Percentiles rank a stretch among this genome's conserved stretches.
These are phyloP conservation scores for Acanthisitta chloris DNA, from an alignment of 2,113 vertebrate species.

Conservation along the genomic window DNA sequence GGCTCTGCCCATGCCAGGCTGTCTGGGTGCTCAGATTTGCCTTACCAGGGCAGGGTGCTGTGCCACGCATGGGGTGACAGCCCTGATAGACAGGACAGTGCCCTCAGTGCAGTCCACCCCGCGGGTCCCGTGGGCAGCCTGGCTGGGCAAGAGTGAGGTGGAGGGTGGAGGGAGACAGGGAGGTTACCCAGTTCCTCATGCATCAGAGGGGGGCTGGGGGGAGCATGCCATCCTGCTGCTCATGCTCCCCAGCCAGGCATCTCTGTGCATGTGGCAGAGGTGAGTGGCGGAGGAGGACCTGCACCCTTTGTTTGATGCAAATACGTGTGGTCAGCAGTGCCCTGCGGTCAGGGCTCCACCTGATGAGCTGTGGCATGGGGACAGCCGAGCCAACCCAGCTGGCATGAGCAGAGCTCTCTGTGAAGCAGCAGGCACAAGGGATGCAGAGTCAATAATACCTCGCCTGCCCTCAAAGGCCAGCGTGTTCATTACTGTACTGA, in stretches of 20 bases:
- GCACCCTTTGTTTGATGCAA: neutral
- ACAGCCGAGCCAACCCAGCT: neutral
- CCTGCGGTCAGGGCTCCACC: neutral
- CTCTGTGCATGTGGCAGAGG: fast-evolving
- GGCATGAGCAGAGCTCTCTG: neutral
- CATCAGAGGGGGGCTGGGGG: neutral
- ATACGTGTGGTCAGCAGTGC: fast-evolving
- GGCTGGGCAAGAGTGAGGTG: too few species aligned
- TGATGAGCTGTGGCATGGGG: neutral
- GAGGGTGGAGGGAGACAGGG: neutral
- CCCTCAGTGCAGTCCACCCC: neutral
- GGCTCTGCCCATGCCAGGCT: neutral
- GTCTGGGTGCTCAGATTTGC: neutral
- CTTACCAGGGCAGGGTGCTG: neutral
- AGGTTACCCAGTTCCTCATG: neutral
- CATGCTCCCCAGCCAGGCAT: neutral
- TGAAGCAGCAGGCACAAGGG: neutral
- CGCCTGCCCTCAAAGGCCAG: neutral
- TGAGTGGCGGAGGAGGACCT: neutral
- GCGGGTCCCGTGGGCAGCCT: neutral
- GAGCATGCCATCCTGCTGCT: fast-evolving
- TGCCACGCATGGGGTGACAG: fast-evolving
- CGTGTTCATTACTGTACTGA: neutral
- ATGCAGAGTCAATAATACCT: neutral
- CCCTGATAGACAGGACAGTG: neutral